Percentiles rank a stretch among this genome's conserved stretches.
phyloP scores from a whole-genome alignment of 2,888 invertebrate genomes.

The Xanthostigma xanthostigma region DNA sequence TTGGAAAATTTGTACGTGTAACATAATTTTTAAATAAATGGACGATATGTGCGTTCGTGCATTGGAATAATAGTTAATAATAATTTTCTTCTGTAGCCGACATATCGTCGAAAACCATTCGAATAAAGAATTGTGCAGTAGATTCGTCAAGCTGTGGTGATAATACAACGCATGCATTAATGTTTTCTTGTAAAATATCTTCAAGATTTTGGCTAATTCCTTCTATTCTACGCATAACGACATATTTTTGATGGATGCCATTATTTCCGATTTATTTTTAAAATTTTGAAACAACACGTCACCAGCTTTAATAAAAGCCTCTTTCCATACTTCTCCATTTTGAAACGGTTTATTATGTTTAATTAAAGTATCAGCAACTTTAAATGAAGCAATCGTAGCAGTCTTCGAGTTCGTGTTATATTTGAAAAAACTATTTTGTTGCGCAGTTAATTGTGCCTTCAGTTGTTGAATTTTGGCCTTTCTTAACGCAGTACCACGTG shows the following conservation, averaged over 20 bases:
- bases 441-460: neutral
- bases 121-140: slow-evolving; percentile 13
- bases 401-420: neutral
- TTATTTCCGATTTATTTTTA: slow-evolving; percentile 13
- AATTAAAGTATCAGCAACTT: neutral
- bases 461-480: slow-evolving; percentile 6
- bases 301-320: too few relatives aligned
- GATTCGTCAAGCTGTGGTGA: slow-evolving; percentile 15
- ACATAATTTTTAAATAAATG: slow-evolving; percentile 12
- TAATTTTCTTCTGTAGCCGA: slow-evolving; percentile 12
- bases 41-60: slow-evolving; percentile 14
- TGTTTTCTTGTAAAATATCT: slow-evolving; percentile 9
- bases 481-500: slow-evolving; percentile 8
- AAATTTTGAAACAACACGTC: slow-evolving; percentile 12
- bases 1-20: slow-evolving; percentile 9
- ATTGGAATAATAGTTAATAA: too few relatives aligned
- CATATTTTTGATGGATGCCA: slow-evolving; percentile 10
- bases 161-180: slow-evolving; percentile 8
- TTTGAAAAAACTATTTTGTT: neutral
- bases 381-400: slow-evolving; percentile 4
- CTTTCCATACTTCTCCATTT: slow-evolving; percentile 12
- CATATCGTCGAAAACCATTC: slow-evolving; percentile 14
- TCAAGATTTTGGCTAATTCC: slow-evolving; percentile 7
- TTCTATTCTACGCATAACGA: slow-evolving; percentile 10
- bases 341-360: slow-evolving; percentile 12